Evolutionary conservation across 2,113 vertebrate species (phyloP), one percentile per base, ranked within the genome.

Genomic region (Caretta caretta): DNA sequence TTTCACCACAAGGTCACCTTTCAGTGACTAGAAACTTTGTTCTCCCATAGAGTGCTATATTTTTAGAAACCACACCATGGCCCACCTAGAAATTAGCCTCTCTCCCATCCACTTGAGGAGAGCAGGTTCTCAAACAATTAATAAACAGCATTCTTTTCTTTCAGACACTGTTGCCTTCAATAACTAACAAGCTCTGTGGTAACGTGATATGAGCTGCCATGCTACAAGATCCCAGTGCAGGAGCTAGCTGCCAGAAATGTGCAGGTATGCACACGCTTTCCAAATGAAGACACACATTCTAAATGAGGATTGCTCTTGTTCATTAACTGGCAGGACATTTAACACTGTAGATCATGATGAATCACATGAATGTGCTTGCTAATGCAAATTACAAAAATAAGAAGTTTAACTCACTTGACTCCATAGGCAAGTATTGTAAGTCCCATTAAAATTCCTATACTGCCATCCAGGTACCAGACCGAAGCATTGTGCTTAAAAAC

Each of bases 381-480:
- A 72, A 22, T 11, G 31, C 53, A 27, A n/a, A 65, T 27, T 50
- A 17, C 25, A 82, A 84, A 72, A 14, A 29, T 10, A 3, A 31
- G 27, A 48, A 65, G 35, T 38, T 96, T 31, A 20, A 98, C 99
- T 98, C 98, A 99, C 99, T 99, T 99, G 97, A 99, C 93, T 89
- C 99, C 99, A 46, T 99, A 99, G 87, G 99, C 99, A 97, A 99
- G 98, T 97, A 99, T 99, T 98, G 99, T 99, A 81, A 99, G 98
- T 95, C 99, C 99, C 16, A 99, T 99, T 91, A 99, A 96, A 93
- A 99, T 98, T 5, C 99, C 99, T 19, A 99, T 98, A 97, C 99
- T 99, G 93, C 99, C 99, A 35, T 99, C 99, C 97, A 99, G 98
- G 96, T 98, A 99, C 99, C 99, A 99, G 95, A 99, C 98, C 3